These are phyloP conservation scores for Canis aureus DNA, from an alignment of 2,113 vertebrate genomes.

Conservation along the genomic window DNA sequence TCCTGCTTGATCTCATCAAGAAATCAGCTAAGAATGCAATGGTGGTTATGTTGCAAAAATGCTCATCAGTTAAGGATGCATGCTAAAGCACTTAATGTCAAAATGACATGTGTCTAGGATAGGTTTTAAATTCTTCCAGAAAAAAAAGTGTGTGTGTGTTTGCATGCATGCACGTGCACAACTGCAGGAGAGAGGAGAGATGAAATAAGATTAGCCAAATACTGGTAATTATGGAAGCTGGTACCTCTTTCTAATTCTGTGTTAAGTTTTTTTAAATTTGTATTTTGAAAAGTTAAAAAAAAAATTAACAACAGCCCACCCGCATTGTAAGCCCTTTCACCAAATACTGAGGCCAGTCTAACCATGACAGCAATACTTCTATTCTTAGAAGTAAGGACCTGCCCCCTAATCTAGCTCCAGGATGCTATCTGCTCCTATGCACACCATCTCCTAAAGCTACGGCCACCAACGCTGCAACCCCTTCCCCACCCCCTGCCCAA, in stretches of 20 bases:
- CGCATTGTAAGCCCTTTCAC: background rate
- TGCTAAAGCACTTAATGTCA: constrained; percentile 39
- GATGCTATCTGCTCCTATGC: fast-evolving
- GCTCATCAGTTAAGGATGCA: constrained; percentile 70
- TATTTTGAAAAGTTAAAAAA: constrained; percentile 41
- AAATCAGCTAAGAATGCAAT: constrained; percentile 71
- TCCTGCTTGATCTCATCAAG: constrained; percentile 78
- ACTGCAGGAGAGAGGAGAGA: background rate
- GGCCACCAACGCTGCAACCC: too few relatives aligned
- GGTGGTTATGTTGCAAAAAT: constrained; percentile 58
- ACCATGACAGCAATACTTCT: fast-evolving
- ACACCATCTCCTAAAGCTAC: background rate
- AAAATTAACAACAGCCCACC: background rate
- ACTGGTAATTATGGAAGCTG: background rate
- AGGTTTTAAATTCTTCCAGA: constrained; percentile 40
- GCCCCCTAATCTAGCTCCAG: background rate
- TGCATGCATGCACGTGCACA: background rate
- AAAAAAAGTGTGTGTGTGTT: background rate
- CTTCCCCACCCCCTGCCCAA: background rate
- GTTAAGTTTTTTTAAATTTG: background rate
- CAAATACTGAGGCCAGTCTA: background rate
- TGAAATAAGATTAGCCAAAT: constrained; percentile 37
- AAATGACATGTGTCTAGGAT: constrained; percentile 43
- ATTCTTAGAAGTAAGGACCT: background rate
- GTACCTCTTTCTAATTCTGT: constrained; percentile 48